Evolutionary conservation across 2,888 invertebrate species (phyloP).

Genomic region (Phalangium opilio): DNA sequence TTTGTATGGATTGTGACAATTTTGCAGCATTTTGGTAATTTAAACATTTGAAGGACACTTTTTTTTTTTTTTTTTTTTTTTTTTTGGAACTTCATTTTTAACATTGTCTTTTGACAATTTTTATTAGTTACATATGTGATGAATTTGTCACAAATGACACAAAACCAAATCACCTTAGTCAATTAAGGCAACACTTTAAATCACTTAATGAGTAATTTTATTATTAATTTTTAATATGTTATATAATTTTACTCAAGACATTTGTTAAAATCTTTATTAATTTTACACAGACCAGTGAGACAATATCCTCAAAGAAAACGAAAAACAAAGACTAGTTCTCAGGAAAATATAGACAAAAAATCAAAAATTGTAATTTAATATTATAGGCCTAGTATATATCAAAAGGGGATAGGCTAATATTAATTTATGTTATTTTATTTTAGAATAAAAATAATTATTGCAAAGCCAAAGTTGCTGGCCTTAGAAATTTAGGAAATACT

Average conservation of each 20-base stretch:
- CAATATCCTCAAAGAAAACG: not conserved
- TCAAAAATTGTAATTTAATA: not conserved
- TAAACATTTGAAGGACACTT: not conserved
- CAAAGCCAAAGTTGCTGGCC: conserved; percentile 43
- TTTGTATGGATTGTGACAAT: conserved; percentile 60
- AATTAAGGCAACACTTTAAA: conserved; percentile 28
- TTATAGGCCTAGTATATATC: not conserved
- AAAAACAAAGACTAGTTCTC: not conserved
- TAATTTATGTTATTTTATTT: not conserved
- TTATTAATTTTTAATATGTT: not conserved
- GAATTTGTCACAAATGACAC: conserved; percentile 60
- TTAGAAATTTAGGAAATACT: conserved; percentile 66
- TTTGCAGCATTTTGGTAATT: conserved; percentile 58
- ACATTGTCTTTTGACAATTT: conserved; percentile 24
- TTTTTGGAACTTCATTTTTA: not conserved
- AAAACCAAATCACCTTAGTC: conserved; percentile 32
- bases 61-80: not conserved
- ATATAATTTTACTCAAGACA: conserved; percentile 3
- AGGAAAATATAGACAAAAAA: not conserved
- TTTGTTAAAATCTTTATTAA: not conserved
- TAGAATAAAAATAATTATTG: conserved; percentile 9
- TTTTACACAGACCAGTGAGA: not conserved
- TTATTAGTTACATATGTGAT: conserved; percentile 61
- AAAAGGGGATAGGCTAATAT: too few species aligned
- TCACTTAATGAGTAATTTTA: conserved; percentile 23